These are phyloP conservation scores for Drosophila setifemur DNA, from an alignment of 1,140 invertebrate species.

Conservation along the genomic window DNA sequence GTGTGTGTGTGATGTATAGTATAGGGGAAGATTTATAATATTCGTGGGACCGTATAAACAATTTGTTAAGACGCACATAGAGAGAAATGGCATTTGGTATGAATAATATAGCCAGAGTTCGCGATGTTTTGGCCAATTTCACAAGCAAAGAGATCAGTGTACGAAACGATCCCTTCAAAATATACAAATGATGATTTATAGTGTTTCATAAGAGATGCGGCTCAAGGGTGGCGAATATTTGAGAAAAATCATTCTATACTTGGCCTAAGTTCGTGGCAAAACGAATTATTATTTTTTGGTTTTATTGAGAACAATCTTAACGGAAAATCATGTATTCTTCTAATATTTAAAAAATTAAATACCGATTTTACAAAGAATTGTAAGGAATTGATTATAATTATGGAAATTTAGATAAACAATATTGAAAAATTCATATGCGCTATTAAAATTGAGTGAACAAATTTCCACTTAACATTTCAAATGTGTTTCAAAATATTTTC, in stretches of 20 bases:
- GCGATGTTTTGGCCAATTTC: conserved; percentile 42
- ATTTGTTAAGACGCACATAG: conserved; percentile 68
- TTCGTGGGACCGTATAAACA: conserved; percentile 68
- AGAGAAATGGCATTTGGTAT: conserved; percentile 48
- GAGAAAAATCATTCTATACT: conserved; percentile 2
- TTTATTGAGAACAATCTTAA: too few species aligned
- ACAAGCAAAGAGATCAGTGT: conserved; percentile 18
- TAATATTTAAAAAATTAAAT: too few species aligned
- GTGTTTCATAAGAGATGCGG: conserved; percentile 18
- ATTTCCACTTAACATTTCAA: background rate
- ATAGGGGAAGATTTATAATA: conserved; percentile 60
- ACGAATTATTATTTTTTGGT: background rate
- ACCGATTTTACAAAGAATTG: too few species aligned
- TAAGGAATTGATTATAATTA: too few species aligned
- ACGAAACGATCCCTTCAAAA: conserved; percentile 17
- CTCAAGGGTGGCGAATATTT: background rate
- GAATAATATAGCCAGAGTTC: conserved; percentile 47
- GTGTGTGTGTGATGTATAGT: conserved; percentile 40
- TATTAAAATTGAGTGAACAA: background rate
- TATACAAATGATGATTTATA: conserved; percentile 25
- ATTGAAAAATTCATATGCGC: background rate
- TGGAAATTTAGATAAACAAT: background rate
- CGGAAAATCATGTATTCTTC: too few species aligned
- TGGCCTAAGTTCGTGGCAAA: background rate
- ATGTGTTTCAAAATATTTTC: too few species aligned